Percentiles rank a stretch among this genome's conserved stretches.
phyloP scores from a whole-genome alignment of 2,888 invertebrate genomes.

The Petrophora chlorosata region DNA sequence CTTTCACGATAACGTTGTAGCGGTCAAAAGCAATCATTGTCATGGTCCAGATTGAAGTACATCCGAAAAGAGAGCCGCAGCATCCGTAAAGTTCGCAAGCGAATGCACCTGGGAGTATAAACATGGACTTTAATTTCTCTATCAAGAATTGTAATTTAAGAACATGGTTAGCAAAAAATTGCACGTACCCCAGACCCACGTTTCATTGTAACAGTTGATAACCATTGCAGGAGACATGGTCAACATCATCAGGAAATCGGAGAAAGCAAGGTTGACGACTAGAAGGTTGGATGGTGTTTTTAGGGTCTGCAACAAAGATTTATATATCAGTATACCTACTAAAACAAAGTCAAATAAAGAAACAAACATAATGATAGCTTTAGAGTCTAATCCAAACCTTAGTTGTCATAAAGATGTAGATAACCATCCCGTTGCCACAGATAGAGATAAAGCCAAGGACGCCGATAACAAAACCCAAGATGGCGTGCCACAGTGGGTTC shows the following conservation, averaged over 20 bases:
- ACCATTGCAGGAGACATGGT: conserved; percentile 92
- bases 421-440: conserved; percentile 88
- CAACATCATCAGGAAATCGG: conserved; percentile 95
- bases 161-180: background rate
- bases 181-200: conserved; percentile 86
- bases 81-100: conserved; percentile 95
- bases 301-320: conserved; percentile 76
- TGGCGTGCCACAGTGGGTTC: conserved; percentile 94
- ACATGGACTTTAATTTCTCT: too few relatives aligned
- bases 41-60: conserved; percentile 96
- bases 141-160: too few relatives aligned
- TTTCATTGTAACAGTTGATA: conserved; percentile 92
- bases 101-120: conserved; percentile 84
- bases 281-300: conserved; percentile 96
- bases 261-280: conserved; percentile 95
- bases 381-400: too few relatives aligned
- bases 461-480: conserved; percentile 91
- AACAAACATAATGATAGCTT: too few relatives aligned
- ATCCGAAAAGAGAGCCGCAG: conserved; percentile 94
- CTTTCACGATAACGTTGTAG: conserved; percentile 97
- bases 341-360: too few relatives aligned
- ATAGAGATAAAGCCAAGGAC: conserved; percentile 88
- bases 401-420: conserved; percentile 89
- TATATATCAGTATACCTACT: background rate
- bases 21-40: conserved; percentile 95